Evolutionary conservation across 2,113 vertebrate genomes (phyloP).

Genomic region (Polypterus bichir): DNA sequence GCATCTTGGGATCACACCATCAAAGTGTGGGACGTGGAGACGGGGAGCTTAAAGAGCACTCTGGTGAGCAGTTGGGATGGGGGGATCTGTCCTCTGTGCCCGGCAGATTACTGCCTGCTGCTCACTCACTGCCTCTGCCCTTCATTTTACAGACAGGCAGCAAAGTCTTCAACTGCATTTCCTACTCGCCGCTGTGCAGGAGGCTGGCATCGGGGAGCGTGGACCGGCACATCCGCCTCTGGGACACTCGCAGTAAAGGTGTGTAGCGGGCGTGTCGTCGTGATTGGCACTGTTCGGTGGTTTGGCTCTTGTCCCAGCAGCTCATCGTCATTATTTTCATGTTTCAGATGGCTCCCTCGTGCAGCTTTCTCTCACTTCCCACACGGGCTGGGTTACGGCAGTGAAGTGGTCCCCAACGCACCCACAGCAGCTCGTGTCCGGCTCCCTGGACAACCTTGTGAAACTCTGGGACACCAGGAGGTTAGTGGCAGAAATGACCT

Average conservation of each 20-base stretch:
- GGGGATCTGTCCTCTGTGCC: too few species aligned
- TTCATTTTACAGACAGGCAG: constrained; percentile 64
- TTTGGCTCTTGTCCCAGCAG: too few species aligned
- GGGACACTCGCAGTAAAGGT: constrained; percentile 93
- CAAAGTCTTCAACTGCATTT: constrained; percentile 89
- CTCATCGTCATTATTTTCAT: background rate
- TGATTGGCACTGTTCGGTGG: too few species aligned
- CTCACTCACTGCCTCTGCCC: too few species aligned
- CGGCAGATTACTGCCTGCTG: too few species aligned
- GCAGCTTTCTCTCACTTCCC: constrained; percentile 80
- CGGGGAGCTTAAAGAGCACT: constrained; percentile 66
- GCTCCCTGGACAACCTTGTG: constrained; percentile 87
- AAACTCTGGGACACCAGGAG: constrained; percentile 96
- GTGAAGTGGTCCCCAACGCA: constrained; percentile 86
- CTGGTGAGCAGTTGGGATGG: constrained; percentile 51
- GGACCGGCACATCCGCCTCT: constrained; percentile 82
- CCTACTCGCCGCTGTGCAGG: constrained; percentile 79
- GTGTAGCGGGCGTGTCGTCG: background rate
- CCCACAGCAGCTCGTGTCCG: constrained; percentile 84
- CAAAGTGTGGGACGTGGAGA: constrained; percentile 80
- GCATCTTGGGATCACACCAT: constrained; percentile 96
- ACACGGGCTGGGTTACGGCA: constrained; percentile 88
- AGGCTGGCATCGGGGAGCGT: constrained; percentile 84
- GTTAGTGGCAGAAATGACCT: constrained; percentile 36
- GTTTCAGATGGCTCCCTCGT: constrained; percentile 82